Evolutionary conservation across 2,113 vertebrate genomes (phyloP).

Genomic region (Chiloscyllium plagiosum): DNA sequence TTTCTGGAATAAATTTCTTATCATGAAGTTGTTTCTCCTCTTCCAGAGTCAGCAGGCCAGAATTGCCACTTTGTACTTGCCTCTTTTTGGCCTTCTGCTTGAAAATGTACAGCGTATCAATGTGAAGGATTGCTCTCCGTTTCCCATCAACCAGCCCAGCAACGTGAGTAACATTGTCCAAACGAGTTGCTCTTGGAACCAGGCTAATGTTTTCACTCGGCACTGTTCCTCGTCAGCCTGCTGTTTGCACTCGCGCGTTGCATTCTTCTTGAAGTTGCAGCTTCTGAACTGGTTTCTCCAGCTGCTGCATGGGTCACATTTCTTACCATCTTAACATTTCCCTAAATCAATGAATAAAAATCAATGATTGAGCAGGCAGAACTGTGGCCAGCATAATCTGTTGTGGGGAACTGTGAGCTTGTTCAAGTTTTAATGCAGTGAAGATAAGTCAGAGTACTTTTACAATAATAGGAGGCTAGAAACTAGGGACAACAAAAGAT

Average conservation of each 20-base stretch:
- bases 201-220: too few relatives aligned
- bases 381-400: neutral
- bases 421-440: neutral
- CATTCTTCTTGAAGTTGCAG: constrained; percentile 46
- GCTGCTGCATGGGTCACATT: neutral
- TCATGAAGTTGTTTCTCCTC: constrained; percentile 20
- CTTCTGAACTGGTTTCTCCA: neutral
- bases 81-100: constrained; percentile 86
- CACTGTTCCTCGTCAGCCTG: neutral
- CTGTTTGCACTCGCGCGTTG: constrained; percentile 8
- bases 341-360: neutral
- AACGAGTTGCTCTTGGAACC: neutral
- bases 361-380: neutral
- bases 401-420: neutral
- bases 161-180: constrained; percentile 58
- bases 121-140: constrained; percentile 80
- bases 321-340: neutral
- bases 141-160: constrained; percentile 70
- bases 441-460: neutral
- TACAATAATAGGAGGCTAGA: rapidly evolving
- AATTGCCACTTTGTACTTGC: constrained; percentile 89
- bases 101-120: constrained; percentile 94
- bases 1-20: neutral
- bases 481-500: neutral
- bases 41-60: constrained; percentile 89